Base-by-base conservation (phyloP, 2,113 vertebrate species). In the Orycteropus afer region DNA sequence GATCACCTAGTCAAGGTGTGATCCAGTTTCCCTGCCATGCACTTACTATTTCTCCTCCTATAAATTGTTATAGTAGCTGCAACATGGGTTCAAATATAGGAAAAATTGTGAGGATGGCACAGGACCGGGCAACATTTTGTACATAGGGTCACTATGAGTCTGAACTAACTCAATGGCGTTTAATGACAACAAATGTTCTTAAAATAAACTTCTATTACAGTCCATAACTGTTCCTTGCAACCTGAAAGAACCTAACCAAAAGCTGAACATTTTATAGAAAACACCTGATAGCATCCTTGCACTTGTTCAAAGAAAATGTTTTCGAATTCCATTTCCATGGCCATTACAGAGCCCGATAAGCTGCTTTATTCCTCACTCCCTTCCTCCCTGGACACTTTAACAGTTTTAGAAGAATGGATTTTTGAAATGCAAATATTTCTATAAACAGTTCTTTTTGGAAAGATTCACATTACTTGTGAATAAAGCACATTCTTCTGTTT, bases 381-480 rank as follows among this genome's bases (percentile, higher is more conserved):
- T 65, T 57, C 17, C 17, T 53, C 29, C 40, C 82, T 89, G 37
- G 17, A 47, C 71, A 49, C 29, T 63, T 47, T 5, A 57, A 37
- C n/a, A n/a, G 78, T 87, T 59, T 73, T 37, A 78, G 13, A 15
- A 74, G 86, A 86, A 80, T 90, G n/a, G 37, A 77, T 79, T 86
- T 95, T 82, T 13, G 15, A 94, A 95, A 87, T 88, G 45, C 42
- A 90, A 82, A 53, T 80, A 12, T 91, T 91, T 95, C 47, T 69
- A 34, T 4, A 7, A 15, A 53, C 63, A 0, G 4, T 7, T 18
- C 78, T 29, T 18, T 86, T 94, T 42, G 1, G 42, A 74, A 82
- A 85, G 61, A 88, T 17, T 87, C 71, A 40, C 42, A n/a, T 76
- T 17, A 25, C 32, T 82, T 10, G 10, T 29, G 9, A 71, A 82